These are phyloP conservation scores for Trichopoda pennipes DNA, from an alignment of 2,888 invertebrate genomes.

Conservation along the genomic window DNA sequence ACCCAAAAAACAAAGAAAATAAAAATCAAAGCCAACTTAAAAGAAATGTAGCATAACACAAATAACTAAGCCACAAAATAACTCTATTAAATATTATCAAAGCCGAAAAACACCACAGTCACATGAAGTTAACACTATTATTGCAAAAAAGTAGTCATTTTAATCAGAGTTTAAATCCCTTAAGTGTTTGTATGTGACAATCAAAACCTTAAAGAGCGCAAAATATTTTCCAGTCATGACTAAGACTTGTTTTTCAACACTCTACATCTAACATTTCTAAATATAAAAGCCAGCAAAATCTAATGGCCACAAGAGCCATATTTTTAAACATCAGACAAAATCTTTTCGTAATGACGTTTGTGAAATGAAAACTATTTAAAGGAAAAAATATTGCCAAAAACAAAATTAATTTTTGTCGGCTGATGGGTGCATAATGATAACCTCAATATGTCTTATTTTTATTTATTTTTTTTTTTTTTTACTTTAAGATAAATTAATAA, in stretches of 20 bases:
- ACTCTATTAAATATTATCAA: constrained; percentile 37
- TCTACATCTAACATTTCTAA: neutral
- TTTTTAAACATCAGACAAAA: constrained; percentile 25
- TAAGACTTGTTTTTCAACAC: constrained; percentile 18
- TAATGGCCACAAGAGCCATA: constrained; percentile 17
- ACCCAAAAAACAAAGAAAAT: constrained; percentile 16
- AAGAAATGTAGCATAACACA: constrained; percentile 49
- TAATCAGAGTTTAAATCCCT: constrained; percentile 52
- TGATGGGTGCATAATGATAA: constrained; percentile 63
- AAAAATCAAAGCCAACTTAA: constrained; percentile 15
- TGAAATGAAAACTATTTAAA: constrained; percentile 46
- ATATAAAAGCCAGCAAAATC: neutral
- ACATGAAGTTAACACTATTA: constrained; percentile 28
- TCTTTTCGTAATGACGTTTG: constrained; percentile 46
- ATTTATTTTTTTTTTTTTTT: neutral
- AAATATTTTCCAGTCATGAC: constrained; percentile 32
- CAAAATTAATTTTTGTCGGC: constrained; percentile 45
- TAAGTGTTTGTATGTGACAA: constrained; percentile 49
- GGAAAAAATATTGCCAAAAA: constrained; percentile 9
- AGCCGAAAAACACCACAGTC: neutral
- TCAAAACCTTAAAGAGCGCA: constrained; percentile 42
- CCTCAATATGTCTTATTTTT: constrained; percentile 57
- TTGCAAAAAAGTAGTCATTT: constrained; percentile 43
- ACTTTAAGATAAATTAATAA: neutral
- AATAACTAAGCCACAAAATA: constrained; percentile 52